phyloP scores from a whole-genome alignment of 2,888 invertebrate species.

The Eilema sororculum region DNA sequence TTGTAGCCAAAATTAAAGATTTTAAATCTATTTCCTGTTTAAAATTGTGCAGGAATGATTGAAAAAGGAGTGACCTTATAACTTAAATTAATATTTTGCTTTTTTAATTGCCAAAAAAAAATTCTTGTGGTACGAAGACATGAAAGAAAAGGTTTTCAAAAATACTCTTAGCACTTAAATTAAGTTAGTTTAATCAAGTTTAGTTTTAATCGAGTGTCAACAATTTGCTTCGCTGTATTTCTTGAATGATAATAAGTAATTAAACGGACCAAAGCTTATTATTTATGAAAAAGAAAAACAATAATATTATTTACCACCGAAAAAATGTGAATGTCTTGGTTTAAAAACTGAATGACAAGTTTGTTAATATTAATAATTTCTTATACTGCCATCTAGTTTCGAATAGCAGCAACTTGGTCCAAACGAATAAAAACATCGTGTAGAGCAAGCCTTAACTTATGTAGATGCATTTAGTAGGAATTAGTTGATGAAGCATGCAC shows the following conservation, averaged over 20 bases:
- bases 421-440: conserved; percentile 29
- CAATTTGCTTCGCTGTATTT: conserved; percentile 28
- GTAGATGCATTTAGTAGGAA: conserved; percentile 73
- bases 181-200: conserved; percentile 41
- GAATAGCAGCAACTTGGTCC: conserved; percentile 23
- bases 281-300: conserved; percentile 7
- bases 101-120: neutral
- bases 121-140: conserved; percentile 46
- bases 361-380: conserved; percentile 1
- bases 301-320: conserved; percentile 36
- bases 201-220: conserved; percentile 34
- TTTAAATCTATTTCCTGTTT: neutral
- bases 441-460: conserved; percentile 48
- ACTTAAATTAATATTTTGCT: neutral
- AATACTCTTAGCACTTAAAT: conserved; percentile 64
- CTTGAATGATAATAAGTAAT: conserved; percentile 33
- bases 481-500: conserved; percentile 62
- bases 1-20: neutral
- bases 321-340: conserved; percentile 37
- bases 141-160: conserved; percentile 43
- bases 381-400: conserved; percentile 25
- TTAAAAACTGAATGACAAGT: neutral
- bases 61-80: neutral
- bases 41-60: neutral
- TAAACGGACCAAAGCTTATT: conserved; percentile 26